Percentiles rank a stretch among this genome's conserved stretches.
These are phyloP conservation scores for Mohoua ochrocephala DNA, from an alignment of 2,113 vertebrate species.

Conservation along the genomic window DNA sequence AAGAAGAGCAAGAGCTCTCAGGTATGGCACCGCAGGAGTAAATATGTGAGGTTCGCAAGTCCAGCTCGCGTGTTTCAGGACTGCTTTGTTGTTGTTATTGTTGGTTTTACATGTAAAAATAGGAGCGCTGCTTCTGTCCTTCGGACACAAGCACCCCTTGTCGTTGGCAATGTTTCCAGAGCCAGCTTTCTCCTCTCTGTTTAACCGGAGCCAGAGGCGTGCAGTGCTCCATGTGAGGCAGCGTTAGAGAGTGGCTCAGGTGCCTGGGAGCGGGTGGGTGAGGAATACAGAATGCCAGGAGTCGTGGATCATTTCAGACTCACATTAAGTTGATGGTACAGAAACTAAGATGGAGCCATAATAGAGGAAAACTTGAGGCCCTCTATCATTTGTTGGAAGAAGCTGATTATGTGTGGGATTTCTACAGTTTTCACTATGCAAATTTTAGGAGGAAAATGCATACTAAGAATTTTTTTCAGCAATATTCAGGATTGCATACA, in stretches of 20 bases:
- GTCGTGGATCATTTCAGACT: neutral
- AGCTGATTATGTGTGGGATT: neutral
- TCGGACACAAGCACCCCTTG: neutral
- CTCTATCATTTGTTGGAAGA: neutral
- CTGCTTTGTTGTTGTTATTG: neutral
- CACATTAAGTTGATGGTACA: neutral
- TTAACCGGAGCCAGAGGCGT: neutral
- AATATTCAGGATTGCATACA: neutral
- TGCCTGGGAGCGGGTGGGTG: neutral
- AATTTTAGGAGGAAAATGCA: neutral
- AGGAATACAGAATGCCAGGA: neutral
- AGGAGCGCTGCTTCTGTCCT: neutral
- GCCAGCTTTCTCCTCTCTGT: neutral
- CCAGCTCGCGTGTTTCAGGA: neutral
- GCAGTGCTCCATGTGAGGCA: too few relatives aligned
- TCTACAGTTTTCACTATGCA: neutral
- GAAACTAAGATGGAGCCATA: neutral
- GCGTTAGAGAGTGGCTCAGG: accelerated
- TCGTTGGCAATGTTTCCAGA: neutral
- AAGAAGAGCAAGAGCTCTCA: neutral
- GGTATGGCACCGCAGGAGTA: neutral
- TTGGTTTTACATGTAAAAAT: neutral
- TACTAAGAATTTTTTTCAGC: neutral
- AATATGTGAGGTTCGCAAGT: neutral
- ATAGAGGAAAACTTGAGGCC: neutral